Evolutionary conservation across 2,888 invertebrate genomes (phyloP), one percentile per base, ranked within the genome.

Genomic region (Mythimna vitellina): DNA sequence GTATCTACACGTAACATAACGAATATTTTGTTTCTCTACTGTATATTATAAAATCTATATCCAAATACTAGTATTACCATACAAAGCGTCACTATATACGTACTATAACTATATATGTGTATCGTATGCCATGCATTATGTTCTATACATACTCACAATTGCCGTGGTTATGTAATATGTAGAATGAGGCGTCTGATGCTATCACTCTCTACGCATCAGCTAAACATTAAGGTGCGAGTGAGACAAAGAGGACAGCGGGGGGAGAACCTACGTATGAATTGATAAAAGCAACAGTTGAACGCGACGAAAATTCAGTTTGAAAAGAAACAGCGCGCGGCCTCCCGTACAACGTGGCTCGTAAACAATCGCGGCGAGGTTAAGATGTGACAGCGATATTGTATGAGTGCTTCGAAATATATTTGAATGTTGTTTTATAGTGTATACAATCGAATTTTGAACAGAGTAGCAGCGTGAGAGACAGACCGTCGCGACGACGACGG

Each of bases 271-370:
- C 89, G 89, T 84, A 86, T 91, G 94, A 95, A 93, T 93, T 96
- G 94, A 96, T 96, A 96, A 95, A 96, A 96, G 93, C 96, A 93
- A 95, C 95, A 92, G 94, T 93, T 92, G 92, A 91, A 92, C 93
- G 90, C 91, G 88, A 90, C 93, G 89, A 93, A 94, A 94, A 94
- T 92, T 96, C 94, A 96, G 96, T 96, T 93, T 88, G 92, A 85
- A 91, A 91, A 90, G 91, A 91, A 92, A 90, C 92, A 88, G 88
- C 90, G 92, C 85, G 90, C 84, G 88, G 90, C 81, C 89, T 87
- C 82, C 89, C 88, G 89, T 90, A 89, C 87, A 82, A 87, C 88
- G 89, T 86, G 81, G 84, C 81, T 88, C 80, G 85, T 85, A 81
- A 82, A 88, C 85, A 86, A 83, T 75, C 92, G 92, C 92, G 91